Percentiles rank a stretch among this genome's conserved stretches.
phyloP scores from a whole-genome alignment of 2,888 invertebrate genomes.

The Macrosoma leucophasiata region DNA sequence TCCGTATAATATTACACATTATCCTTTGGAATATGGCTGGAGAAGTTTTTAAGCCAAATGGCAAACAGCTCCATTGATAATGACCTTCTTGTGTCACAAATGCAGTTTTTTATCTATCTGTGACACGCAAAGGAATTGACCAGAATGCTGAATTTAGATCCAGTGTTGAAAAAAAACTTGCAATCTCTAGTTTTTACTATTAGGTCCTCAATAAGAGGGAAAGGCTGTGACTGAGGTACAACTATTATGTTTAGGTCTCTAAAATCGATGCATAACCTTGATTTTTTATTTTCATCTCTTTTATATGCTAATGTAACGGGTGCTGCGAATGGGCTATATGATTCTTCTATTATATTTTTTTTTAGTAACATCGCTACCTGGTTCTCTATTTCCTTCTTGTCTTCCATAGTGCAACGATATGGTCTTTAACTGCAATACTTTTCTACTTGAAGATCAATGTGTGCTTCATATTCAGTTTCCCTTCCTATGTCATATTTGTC shows the following conservation, averaged over 20 bases:
- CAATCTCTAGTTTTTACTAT: slow-evolving; percentile 36
- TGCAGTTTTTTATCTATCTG: slow-evolving; percentile 9
- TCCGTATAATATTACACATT: slow-evolving; percentile 28
- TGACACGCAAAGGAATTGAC: slow-evolving; percentile 5
- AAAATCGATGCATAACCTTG: slow-evolving; percentile 27
- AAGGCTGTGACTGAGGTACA: slow-evolving; percentile 31
- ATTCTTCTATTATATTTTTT: slow-evolving; percentile 14
- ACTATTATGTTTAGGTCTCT: slow-evolving; percentile 30
- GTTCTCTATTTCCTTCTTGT: slow-evolving; percentile 15
- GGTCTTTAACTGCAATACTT: slow-evolving; percentile 28
- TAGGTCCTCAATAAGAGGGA: slow-evolving; percentile 35
- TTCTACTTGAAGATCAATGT: slow-evolving; percentile 18
- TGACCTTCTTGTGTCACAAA: slow-evolving; percentile 17
- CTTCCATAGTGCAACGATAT: slow-evolving; percentile 13
- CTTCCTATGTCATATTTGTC: slow-evolving; percentile 19
- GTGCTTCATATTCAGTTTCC: slow-evolving; percentile 19
- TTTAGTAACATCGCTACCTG: slow-evolving; percentile 12
- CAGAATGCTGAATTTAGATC: slow-evolving; percentile 6
- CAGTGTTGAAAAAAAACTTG: slow-evolving; percentile 25
- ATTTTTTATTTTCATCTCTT: slow-evolving; percentile 19
- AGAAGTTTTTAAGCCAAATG: slow-evolving; percentile 39
- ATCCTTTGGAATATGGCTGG: slow-evolving; percentile 41
- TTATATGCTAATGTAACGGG: slow-evolving; percentile 21
- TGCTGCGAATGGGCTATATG: slow-evolving; percentile 21
- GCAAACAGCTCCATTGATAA: slow-evolving; percentile 33